Evolutionary conservation across 2,113 vertebrate genomes (phyloP).

Genomic region (Peromyscus maniculatus): DNA sequence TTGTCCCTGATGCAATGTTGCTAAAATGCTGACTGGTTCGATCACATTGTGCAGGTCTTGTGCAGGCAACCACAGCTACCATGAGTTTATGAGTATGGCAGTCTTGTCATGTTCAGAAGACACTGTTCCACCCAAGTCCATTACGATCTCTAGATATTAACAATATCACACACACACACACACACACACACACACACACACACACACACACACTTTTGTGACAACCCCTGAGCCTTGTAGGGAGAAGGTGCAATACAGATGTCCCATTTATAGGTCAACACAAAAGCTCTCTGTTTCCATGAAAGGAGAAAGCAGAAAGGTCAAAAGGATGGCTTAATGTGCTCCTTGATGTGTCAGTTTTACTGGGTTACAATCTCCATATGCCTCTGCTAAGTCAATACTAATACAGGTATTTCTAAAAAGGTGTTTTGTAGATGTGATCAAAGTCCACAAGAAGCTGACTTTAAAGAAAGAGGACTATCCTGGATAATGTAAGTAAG

Average conservation of each 20-base stretch:
- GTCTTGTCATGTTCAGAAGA: neutral
- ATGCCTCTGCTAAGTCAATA: neutral
- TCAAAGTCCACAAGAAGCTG: slow-evolving; percentile 24
- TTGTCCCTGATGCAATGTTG: neutral
- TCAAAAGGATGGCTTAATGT: neutral
- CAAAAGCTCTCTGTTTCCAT: neutral
- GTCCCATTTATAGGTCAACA: neutral
- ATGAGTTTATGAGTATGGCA: neutral
- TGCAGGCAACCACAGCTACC: neutral
- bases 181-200: too few relatives aligned
- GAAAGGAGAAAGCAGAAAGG: slow-evolving; percentile 2
- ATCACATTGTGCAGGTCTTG: neutral
- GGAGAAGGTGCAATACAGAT: neutral
- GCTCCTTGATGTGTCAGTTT: neutral
- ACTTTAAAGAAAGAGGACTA: neutral
- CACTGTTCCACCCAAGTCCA: neutral
- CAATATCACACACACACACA: neutral
- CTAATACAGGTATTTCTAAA: neutral
- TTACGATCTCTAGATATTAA: neutral
- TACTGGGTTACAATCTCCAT: neutral
- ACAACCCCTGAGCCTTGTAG: neutral
- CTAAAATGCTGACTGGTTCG: neutral
- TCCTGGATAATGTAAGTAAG: neutral
- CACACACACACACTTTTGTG: neutral
- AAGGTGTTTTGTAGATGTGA: neutral